phyloP scores from a whole-genome alignment of 2,888 invertebrate species.

The Ischnus inquisitorius region DNA sequence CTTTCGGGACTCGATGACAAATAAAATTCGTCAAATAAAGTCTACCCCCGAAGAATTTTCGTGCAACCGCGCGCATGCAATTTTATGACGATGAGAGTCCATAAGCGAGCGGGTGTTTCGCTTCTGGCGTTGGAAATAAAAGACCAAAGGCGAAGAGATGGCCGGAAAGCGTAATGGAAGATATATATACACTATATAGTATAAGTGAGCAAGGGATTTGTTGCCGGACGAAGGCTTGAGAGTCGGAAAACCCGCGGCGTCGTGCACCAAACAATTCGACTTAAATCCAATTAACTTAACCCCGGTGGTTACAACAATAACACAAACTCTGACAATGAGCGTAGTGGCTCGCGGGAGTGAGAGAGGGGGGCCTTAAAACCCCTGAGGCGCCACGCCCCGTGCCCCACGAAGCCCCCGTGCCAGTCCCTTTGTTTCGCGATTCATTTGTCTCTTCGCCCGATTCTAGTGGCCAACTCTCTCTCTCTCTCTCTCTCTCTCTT shows the following conservation, averaged over 20 bases:
- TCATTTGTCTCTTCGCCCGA: conserved; percentile 82
- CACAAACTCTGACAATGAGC: conserved; percentile 77
- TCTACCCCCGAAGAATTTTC: not conserved
- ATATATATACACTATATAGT: not conserved
- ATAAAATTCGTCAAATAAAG: not conserved
- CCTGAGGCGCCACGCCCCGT: conserved; percentile 81
- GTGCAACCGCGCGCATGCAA: not conserved
- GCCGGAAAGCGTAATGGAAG: not conserved
- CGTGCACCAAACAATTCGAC: conserved; percentile 80
- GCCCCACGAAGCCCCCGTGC: conserved; percentile 69
- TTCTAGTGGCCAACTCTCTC: conserved; percentile 50
- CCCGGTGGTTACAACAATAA: conserved; percentile 81
- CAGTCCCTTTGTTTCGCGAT: conserved; percentile 83
- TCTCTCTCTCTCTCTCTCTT: conserved; percentile 57
- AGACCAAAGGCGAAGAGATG: not conserved
- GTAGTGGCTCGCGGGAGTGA: conserved; percentile 69
- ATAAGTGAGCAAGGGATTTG: not conserved
- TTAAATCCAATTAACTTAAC: conserved; percentile 84
- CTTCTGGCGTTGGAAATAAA: not conserved
- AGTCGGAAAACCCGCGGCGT: conserved; percentile 59
- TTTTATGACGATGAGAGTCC: not conserved
- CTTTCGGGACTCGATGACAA: conserved; percentile 15
- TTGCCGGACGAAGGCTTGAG: conserved; percentile 2
- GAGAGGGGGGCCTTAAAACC: conserved; percentile 81
- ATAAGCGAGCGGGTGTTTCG: conserved; percentile 1